These are phyloP conservation scores for Noctuana brunneofusca DNA, from an alignment of 2,888 invertebrate species.

Conservation along the genomic window DNA sequence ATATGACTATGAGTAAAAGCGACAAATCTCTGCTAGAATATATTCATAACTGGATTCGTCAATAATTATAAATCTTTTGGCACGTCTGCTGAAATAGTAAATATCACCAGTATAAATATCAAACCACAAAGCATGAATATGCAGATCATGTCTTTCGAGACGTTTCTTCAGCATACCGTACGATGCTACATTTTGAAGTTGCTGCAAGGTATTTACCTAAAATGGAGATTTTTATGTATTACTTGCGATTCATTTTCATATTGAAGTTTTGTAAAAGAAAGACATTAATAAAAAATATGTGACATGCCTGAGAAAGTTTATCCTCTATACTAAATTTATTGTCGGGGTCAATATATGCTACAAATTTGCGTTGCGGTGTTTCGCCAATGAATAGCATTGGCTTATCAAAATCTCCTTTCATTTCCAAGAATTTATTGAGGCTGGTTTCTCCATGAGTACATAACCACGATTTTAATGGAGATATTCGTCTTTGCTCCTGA, in stretches of 20 bases:
- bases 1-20: slow-evolving; percentile 87
- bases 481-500: slow-evolving; percentile 89
- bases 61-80: slow-evolving; percentile 92
- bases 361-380: slow-evolving; percentile 93
- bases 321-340: slow-evolving; percentile 94
- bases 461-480: slow-evolving; percentile 95
- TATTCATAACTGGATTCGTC: slow-evolving; percentile 91
- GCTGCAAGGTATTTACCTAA: slow-evolving; percentile 94
- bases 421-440: slow-evolving; percentile 90
- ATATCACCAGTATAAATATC: slow-evolving; percentile 98
- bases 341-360: slow-evolving; percentile 97
- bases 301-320: slow-evolving; percentile 93
- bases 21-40: slow-evolving; percentile 89
- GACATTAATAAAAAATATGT: neutral
- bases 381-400: slow-evolving; percentile 94
- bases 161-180: slow-evolving; percentile 94
- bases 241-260: neutral
- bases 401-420: slow-evolving; percentile 84
- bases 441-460: slow-evolving; percentile 93
- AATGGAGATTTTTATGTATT: slow-evolving; percentile 47
- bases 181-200: slow-evolving; percentile 95
- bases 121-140: slow-evolving; percentile 98
- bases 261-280: neutral
- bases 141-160: slow-evolving; percentile 90
- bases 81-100: slow-evolving; percentile 94